Evolutionary conservation across 2,888 invertebrate species (phyloP), one percentile per base, ranked within the genome.

Genomic region (Dryobotodes eremita): DNA sequence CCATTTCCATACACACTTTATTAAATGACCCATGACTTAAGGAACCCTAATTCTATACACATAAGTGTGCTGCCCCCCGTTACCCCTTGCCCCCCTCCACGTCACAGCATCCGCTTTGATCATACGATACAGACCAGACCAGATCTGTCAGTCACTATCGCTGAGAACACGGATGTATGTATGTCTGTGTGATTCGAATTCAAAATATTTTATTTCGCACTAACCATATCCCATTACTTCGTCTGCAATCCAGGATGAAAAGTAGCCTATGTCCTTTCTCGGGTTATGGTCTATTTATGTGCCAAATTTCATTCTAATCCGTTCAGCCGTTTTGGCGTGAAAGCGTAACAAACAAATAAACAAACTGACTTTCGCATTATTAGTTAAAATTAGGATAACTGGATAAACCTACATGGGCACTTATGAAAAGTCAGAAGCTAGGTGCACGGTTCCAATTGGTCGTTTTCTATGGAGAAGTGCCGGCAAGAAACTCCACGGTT

Each of bases 71-170:
- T 15, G 62, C 13, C 57, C 26, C 57, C 55, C 42, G 2, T 4
- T 3, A 2, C 10, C 42, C 46, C 8, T 7, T 42, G 6, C 8
- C 59, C 72, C 42, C 57, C 59, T 15, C 55, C 66, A 20, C 86
- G 71, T n/a, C 77, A 66, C 88, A 87, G 87, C 89, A 88, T 89
- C 89, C 88, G 88, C 62, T 78, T 71, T 65, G 71, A 78, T 87
- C 85, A 68, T 77, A 83, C 71, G 79, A 87, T 77, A 64, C 74
- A 61, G 70, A 71, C 70, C 72, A 76, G 70, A 71, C 70, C 72
- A 76, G 65, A 82, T 85, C 65, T 75, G 65, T 42, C 57, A 66
- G 57, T 71, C 68, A 84, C 50, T 76, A 76, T 66, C 57, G 5
- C 2, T 42, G 42, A 42, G 42, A 20, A 15, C 20, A 53, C 10